phyloP scores from a whole-genome alignment of 1,140 invertebrate genomes.

The Pomacea maculata region DNA sequence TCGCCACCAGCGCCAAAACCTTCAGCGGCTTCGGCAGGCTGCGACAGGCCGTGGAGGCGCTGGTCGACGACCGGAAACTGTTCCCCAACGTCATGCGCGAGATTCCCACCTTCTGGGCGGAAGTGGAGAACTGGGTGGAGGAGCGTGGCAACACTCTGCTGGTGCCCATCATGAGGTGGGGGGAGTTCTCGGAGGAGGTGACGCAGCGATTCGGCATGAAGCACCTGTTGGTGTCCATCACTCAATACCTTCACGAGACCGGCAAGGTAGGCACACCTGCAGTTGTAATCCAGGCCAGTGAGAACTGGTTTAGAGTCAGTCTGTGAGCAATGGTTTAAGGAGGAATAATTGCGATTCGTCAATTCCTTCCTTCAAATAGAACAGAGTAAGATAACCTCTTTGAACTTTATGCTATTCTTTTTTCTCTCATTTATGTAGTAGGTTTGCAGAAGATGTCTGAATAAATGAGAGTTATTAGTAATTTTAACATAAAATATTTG shows the following conservation, averaged over 20 bases:
- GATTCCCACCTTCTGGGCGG: conserved; percentile 60
- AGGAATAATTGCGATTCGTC: too few species aligned
- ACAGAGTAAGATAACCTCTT: too few species aligned
- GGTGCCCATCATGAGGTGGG: conserved; percentile 53
- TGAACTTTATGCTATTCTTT: too few species aligned
- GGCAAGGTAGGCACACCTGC: conserved; percentile 44
- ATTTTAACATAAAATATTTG: too few species aligned
- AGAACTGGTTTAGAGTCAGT: too few species aligned
- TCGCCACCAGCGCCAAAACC: conserved; percentile 47
- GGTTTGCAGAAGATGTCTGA: too few species aligned
- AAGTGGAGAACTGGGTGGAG: conserved; percentile 58
- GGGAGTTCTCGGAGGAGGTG: conserved; percentile 49
- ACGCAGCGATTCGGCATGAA: conserved; percentile 59
- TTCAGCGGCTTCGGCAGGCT: conserved; percentile 52
- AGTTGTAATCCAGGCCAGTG: too few species aligned
- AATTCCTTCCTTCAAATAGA: too few species aligned
- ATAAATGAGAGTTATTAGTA: too few species aligned
- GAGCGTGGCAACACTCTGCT: conserved; percentile 54
- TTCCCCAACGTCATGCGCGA: conserved; percentile 56
- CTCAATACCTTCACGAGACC: conserved; percentile 57
- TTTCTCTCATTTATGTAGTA: too few species aligned
- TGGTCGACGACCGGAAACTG: conserved; percentile 46
- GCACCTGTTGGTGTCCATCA: conserved; percentile 44
- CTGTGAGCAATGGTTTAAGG: too few species aligned
- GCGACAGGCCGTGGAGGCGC: conserved; percentile 42